Conservation (phyloP, 2,888 invertebrate species). For the Agrotis exclamationis region DNA sequence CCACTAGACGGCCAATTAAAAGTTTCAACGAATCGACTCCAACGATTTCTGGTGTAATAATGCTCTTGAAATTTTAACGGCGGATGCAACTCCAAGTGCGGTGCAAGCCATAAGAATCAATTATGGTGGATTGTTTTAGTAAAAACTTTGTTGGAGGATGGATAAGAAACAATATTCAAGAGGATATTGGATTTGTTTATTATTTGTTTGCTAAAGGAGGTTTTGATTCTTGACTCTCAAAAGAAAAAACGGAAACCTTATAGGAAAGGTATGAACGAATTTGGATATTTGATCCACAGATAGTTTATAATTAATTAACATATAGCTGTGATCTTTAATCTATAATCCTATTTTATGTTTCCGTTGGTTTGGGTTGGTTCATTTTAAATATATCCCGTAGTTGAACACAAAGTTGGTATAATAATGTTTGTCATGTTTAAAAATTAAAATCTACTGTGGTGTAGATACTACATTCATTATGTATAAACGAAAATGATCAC, state of each 20-base stretch:
- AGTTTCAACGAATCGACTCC: slow-evolving; percentile 81
- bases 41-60: slow-evolving; percentile 79
- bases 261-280: too few relatives aligned
- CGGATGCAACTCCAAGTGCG: slow-evolving; percentile 73
- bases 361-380: too few relatives aligned
- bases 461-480: too few relatives aligned
- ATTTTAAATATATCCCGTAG: too few relatives aligned
- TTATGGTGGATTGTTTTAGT: slow-evolving; percentile 32
- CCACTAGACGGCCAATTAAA: slow-evolving; percentile 86
- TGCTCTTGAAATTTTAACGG: slow-evolving; percentile 83
- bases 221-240: not conserved
- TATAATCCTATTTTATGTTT: too few relatives aligned
- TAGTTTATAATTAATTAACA: too few relatives aligned
- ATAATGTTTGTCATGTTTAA: too few relatives aligned
- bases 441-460: too few relatives aligned
- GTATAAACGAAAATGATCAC: not conserved
- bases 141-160: slow-evolving; percentile 2
- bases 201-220: slow-evolving; percentile 7
- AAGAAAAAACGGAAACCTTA: too few relatives aligned
- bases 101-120: slow-evolving; percentile 60
- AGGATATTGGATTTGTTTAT: not conserved
- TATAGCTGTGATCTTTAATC: too few relatives aligned
- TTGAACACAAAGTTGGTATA: too few relatives aligned
- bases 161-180: slow-evolving; percentile 8
- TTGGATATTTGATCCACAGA: too few relatives aligned